Evolutionary conservation across 2,797 vertebrate genomes (phyloP).

Genomic region (Tokudaia muenninki): DNA sequence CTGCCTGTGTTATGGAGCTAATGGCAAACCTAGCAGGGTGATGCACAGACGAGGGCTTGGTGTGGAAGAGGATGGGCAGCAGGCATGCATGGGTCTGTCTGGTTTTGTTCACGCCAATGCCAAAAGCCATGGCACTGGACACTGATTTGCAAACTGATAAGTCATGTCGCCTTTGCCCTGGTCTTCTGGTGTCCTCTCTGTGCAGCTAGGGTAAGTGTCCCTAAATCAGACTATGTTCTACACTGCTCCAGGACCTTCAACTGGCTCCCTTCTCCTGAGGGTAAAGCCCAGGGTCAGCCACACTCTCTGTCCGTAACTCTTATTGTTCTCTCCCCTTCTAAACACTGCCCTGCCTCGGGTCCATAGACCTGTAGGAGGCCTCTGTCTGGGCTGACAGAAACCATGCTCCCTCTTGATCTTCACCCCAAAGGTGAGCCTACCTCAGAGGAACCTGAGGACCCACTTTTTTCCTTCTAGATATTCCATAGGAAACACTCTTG

Average conservation of each 20-base stretch:
- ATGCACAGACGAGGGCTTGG: not conserved
- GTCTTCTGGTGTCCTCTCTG: too few species aligned
- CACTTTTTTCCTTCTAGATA: not conserved
- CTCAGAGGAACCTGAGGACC: not conserved
- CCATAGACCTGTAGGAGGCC: rapidly evolving
- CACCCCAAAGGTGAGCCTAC: not conserved
- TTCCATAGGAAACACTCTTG: not conserved
- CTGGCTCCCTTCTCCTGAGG: not conserved
- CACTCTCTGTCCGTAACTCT: not conserved
- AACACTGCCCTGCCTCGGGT: not conserved
- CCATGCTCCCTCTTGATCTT: too few species aligned
- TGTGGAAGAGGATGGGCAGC: rapidly evolving
- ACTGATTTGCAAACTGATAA: not conserved
- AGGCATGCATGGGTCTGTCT: too few species aligned
- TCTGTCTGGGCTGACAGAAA: not conserved
- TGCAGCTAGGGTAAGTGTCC: not conserved
- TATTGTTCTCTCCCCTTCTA: not conserved
- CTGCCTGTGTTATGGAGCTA: not conserved
- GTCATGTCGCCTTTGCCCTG: not conserved
- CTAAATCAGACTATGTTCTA: too few species aligned
- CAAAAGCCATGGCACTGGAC: rapidly evolving
- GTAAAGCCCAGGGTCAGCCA: not conserved
- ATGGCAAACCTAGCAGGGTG: not conserved
- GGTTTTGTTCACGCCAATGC: rapidly evolving
- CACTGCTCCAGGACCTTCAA: not conserved